Evolutionary conservation across 2,113 vertebrate genomes (phyloP), one percentile per base, ranked within the genome.

Genomic region (Silurus glanis): DNA sequence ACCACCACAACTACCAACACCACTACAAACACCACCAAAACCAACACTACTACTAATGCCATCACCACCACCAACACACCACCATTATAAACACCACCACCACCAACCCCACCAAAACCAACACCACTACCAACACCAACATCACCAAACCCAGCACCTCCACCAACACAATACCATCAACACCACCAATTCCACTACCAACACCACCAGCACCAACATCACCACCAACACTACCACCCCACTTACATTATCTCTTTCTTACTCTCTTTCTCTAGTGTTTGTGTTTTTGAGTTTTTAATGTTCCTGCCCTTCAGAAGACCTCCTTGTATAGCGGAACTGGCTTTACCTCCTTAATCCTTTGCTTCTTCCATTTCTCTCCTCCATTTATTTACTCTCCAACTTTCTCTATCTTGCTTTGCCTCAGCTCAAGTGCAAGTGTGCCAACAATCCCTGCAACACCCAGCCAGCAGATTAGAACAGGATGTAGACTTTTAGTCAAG

Each of bases 281-380:
- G 45, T 75, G 25, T 55, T 78, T 58, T 75, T 78, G 16, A 19
- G 0, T 59, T 59, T 88, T 56, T 14, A 74, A 21, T 23, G n/a
- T 47, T 51, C 58, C 53, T 92, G 91, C 93, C 91, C 91, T 89
- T 82, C 74, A 79, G 62, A 83, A 90, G 87, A 90, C 90, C 87
- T 89, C 86, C 84, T 84, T 62, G 83, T 89, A 88, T 66, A 92
- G 62, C 83, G 92, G 93, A 94, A 93, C 91, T 92, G 81, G 89
- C 91, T 91, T 88, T 74, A 87, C 76, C 45, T 66, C 47, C 86
- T 37, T 76, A 72, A 85, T 9, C 75, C 51, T 53, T 83, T 75
- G 4, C 19, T 56, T 23, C 76, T 12, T 85, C 25, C 12, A 71
- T 23, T 83, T 28, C 72, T 25, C 2, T 61, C 72, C 37, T 28